A percentile compares a stretch with the other conserved stretches of the same genome.
Evolutionary conservation across 2,888 invertebrate genomes (phyloP).

Genomic region (Diloba caeruleocephala): DNA sequence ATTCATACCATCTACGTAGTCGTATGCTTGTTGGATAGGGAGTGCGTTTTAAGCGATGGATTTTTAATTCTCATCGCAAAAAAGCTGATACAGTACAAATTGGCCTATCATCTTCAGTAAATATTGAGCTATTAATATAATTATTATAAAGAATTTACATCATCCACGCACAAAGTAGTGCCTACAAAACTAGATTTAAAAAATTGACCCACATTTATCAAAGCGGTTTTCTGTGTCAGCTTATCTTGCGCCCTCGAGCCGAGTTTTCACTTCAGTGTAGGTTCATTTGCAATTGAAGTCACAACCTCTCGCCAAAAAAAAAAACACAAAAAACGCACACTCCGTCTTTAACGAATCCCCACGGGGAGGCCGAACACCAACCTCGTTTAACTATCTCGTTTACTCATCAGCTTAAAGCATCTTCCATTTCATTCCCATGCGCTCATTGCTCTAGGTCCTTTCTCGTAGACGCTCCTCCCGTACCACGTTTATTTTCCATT

Average conservation of each 20-base stretch:
- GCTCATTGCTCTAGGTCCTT: constrained; percentile 56
- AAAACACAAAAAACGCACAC: constrained; percentile 64
- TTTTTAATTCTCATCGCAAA: too few species aligned
- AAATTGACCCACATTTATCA: constrained; percentile 52
- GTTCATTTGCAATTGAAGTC: constrained; percentile 71
- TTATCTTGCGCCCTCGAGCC: constrained; percentile 58
- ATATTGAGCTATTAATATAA: too few species aligned
- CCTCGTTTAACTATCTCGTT: constrained; percentile 53
- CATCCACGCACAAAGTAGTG: constrained; percentile 10
- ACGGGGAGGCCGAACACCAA: constrained; percentile 53
- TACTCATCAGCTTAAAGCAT: constrained; percentile 45
- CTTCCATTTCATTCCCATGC: constrained; percentile 60
- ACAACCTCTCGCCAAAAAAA: constrained; percentile 58
- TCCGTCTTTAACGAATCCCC: constrained; percentile 74
- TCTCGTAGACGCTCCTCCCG: constrained; percentile 68
- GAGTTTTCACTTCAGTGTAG: constrained; percentile 61
- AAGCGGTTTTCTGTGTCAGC: constrained; percentile 49
- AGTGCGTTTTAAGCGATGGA: too few species aligned
- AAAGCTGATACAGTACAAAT: too few species aligned
- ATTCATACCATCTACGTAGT: too few species aligned
- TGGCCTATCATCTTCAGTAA: too few species aligned
- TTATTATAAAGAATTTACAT: too few species aligned
- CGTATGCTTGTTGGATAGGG: too few species aligned
- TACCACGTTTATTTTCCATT: constrained; percentile 86
- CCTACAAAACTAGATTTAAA: constrained; percentile 38